Evolutionary conservation across 2,797 vertebrate species (phyloP).

Genomic region (Morus bassanus): DNA sequence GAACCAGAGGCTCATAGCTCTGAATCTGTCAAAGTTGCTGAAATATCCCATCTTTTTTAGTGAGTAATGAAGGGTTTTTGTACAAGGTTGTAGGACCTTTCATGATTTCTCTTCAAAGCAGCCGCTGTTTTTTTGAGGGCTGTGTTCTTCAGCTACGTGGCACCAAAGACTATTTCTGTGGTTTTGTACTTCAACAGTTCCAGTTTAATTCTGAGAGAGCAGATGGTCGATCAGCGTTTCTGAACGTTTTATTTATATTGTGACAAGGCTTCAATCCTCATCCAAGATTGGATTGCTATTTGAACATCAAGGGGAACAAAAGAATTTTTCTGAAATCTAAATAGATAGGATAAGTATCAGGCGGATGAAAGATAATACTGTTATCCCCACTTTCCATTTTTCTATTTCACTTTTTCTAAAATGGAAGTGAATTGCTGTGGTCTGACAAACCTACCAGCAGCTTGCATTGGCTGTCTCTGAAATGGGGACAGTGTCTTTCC

Average conservation of each 20-base stretch:
- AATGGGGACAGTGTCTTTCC: background rate
- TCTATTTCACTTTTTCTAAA: background rate
- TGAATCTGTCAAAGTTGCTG: background rate
- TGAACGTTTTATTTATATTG: slow-evolving; percentile 30
- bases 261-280: background rate
- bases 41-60: background rate
- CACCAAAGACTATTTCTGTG: background rate
- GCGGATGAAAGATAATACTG: background rate
- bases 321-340: background rate
- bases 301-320: background rate
- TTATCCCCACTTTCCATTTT: background rate
- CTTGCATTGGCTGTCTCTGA: background rate
- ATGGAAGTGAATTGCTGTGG: background rate
- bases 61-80: background rate
- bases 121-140: background rate
- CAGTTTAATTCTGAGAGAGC: background rate
- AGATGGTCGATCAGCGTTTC: background rate
- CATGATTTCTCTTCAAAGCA: slow-evolving; percentile 19
- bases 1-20: background rate
- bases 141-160: background rate
- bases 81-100: background rate
- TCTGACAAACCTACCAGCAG: background rate
- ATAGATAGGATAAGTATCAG: slow-evolving; percentile 16
- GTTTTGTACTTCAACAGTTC: background rate
- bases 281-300: background rate